These are phyloP conservation scores for Tragelaphus oryx DNA, from an alignment of 2,797 vertebrate genomes.

Conservation along the genomic window DNA sequence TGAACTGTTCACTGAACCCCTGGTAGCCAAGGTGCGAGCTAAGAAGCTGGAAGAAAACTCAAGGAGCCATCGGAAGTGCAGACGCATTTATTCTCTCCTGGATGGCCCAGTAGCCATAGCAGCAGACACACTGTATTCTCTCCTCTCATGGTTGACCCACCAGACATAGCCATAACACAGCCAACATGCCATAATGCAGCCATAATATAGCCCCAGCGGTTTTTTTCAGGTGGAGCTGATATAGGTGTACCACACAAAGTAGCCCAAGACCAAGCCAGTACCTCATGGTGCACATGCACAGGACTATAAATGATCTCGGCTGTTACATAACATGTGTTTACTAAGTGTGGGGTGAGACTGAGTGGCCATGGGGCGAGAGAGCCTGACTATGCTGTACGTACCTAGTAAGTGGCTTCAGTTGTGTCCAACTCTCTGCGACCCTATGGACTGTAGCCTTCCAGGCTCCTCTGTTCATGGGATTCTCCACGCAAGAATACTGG, in stretches of 20 bases:
- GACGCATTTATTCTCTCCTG: neutral
- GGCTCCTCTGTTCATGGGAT: neutral
- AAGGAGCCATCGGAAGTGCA: neutral
- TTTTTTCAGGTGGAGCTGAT: neutral
- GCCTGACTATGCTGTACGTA: fast-evolving
- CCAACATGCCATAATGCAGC: neutral
- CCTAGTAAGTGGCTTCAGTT: neutral
- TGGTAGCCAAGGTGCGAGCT: neutral
- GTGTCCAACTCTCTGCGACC: neutral
- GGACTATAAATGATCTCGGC: neutral
- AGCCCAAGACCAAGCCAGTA: neutral
- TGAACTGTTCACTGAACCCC: neutral
- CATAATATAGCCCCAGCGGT: neutral
- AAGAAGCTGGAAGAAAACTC: neutral
- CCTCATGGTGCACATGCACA: neutral
- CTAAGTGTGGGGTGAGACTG: neutral
- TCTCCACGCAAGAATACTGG: neutral
- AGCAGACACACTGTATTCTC: neutral
- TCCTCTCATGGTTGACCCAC: neutral
- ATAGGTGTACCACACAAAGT: neutral
- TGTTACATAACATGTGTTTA: neutral
- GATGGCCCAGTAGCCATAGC: neutral
- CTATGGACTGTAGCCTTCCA: neutral
- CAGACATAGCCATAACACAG: neutral
- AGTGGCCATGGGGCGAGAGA: neutral